Evolutionary conservation across 2,113 vertebrate genomes (phyloP), one percentile per base, ranked within the genome.

Genomic region (Notarius lentiginosus): DNA sequence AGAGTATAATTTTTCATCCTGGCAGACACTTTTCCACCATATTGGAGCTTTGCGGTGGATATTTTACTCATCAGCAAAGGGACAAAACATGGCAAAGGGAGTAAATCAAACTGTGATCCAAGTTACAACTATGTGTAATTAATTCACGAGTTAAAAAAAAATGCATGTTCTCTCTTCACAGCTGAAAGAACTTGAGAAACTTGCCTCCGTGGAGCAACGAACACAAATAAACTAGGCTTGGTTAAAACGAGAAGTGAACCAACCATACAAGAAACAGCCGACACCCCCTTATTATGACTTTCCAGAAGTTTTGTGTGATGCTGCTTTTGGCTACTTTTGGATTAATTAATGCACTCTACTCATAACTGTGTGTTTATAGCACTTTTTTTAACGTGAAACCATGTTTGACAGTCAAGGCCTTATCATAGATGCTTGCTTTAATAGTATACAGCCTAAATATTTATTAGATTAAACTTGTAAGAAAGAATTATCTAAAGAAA

Each of bases 191-290:
- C 94, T 98, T 91, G 96, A 97, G 88, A 97, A 97, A 88, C 92
- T 99, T 34, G 96, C 96, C 4, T 95, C 95, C 0, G 97, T 98
- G 96, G 97, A 99, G 87, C 88, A 95, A 93, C 97, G 98, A 90
- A 96, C 89, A 97, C 98, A 73, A 96, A 96, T 1, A 93, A 96
- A 90, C 97, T 96, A 92, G 97, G 87, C 96, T 94, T 93, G 60
- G 79, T 47, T 81, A 30, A 58, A 95, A 94, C 53, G 91, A 89
- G 82, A 94, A 94, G 85, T 93, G 90, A 96, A 68, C 89, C 76
- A 91, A 0, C 58, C 11, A 24, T 65, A 72, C 49, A 34, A 20
- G n/a, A 84, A 17, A 27, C 83, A 84, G 56, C 79, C 49, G 10
- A 90, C 79, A 91, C 70, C 84, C 91, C 90, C 81, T 60, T 70